Evolutionary conservation across 2,888 invertebrate genomes (phyloP).

Genomic region (Girardia tigrina): DNA sequence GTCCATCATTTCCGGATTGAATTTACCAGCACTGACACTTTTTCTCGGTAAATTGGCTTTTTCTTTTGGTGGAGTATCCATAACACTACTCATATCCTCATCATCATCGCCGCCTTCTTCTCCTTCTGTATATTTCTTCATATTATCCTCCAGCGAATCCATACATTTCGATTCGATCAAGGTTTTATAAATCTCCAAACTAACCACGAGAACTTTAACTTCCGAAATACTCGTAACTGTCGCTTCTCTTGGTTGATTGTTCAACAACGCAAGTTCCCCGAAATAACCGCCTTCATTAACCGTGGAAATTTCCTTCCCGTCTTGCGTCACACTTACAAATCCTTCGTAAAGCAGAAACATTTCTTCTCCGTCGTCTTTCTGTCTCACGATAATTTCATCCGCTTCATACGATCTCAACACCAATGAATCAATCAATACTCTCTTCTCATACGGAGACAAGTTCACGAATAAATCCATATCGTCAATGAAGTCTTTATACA

Average conservation of each 20-base stretch:
- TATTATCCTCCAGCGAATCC: neutral
- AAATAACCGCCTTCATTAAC: constrained; percentile 6
- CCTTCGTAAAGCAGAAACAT: neutral
- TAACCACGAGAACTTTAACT: neutral
- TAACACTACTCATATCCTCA: neutral
- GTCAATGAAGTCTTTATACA: neutral
- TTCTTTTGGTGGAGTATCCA: neutral
- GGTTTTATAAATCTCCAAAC: neutral
- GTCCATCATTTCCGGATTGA: neutral
- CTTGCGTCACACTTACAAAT: neutral
- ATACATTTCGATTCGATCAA: neutral
- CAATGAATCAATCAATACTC: neutral
- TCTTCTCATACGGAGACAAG: neutral
- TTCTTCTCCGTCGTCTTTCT: neutral
- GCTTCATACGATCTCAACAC: neutral
- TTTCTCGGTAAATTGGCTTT: constrained; percentile 4
- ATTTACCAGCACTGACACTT: constrained; percentile 10
- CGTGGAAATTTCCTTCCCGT: neutral
- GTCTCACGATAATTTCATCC: neutral
- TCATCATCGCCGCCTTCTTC: neutral
- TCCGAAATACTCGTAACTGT: neutral
- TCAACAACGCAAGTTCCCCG: neutral
- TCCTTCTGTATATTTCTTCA: constrained; percentile 1
- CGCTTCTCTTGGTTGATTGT: neutral
- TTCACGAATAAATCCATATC: neutral